Conservation (phyloP, 2,113 vertebrate species). For the Bubalus kerabau region DNA sequence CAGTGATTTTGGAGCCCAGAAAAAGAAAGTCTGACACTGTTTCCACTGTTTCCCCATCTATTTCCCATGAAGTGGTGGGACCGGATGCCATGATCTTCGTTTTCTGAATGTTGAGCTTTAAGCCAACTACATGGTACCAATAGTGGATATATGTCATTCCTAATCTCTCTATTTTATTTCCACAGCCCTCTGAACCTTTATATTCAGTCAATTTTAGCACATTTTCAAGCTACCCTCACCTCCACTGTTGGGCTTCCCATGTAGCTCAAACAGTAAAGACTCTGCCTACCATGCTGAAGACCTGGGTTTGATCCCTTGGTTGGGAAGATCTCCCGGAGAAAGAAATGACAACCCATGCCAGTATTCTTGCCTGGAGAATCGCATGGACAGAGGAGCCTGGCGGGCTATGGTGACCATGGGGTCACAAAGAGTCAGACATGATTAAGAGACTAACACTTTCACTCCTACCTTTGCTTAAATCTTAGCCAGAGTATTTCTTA, state of each 20-base stretch:
- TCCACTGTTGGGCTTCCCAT: background rate
- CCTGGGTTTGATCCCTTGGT: background rate
- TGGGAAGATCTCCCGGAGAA: background rate
- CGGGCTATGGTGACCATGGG: background rate
- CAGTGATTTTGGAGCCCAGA: too few relatives aligned
- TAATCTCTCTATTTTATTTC: background rate
- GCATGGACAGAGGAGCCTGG: background rate
- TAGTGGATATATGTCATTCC: background rate
- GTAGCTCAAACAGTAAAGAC: background rate
- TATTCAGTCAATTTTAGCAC: background rate
- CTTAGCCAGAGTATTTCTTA: background rate
- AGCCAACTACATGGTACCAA: background rate
- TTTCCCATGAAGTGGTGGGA: too few relatives aligned
- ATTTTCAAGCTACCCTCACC: background rate
- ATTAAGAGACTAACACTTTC: background rate
- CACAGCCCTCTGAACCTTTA: background rate
- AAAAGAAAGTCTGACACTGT: too few relatives aligned
- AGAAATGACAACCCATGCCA: background rate
- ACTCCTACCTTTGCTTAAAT: background rate
- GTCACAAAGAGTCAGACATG: background rate
- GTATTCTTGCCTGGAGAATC: background rate
- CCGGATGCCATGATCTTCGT: too few relatives aligned
- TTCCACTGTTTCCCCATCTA: too few relatives aligned
- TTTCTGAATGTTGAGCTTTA: too few relatives aligned
- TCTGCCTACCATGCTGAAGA: background rate